phyloP scores from a whole-genome alignment of 64 coral and sea anemone genomes.

The Hydrozoanthus tunicans region DNA sequence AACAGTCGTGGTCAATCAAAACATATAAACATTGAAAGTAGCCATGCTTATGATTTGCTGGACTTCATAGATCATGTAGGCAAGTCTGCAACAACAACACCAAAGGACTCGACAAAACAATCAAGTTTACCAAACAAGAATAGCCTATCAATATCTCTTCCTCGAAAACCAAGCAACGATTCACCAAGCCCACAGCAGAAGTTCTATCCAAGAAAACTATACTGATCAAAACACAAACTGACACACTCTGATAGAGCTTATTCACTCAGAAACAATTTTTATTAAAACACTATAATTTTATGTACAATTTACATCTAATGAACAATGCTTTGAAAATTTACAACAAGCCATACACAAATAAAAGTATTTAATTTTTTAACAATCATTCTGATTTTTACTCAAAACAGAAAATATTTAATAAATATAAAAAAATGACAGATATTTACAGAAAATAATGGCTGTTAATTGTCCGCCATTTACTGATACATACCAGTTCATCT shows the following conservation, averaged over 20 bases:
- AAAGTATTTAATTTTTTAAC: too few relatives aligned
- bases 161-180: conserved; percentile 54
- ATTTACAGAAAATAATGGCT: too few relatives aligned
- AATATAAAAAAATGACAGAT: too few relatives aligned
- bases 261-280: neutral
- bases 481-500: neutral
- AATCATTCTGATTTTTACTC: too few relatives aligned
- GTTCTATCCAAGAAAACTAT: conserved; percentile 67
- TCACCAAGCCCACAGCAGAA: conserved; percentile 55
- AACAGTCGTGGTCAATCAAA: neutral
- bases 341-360: too few relatives aligned
- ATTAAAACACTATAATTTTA: too few relatives aligned
- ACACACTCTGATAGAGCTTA: neutral
- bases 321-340: too few relatives aligned
- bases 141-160: conserved; percentile 53
- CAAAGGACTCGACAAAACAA: neutral
- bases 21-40: neutral
- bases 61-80: conserved; percentile 57
- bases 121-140: conserved; percentile 17
- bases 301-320: too few relatives aligned
- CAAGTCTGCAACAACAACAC: neutral
- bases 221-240: neutral
- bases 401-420: too few relatives aligned
- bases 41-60: conserved; percentile 31
- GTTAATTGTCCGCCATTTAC: too few relatives aligned